A percentile compares a stretch with the other conserved stretches of the same genome.
Conservation (phyloP, 2,113 vertebrate genomes). For the Labeo catla region DNA sequence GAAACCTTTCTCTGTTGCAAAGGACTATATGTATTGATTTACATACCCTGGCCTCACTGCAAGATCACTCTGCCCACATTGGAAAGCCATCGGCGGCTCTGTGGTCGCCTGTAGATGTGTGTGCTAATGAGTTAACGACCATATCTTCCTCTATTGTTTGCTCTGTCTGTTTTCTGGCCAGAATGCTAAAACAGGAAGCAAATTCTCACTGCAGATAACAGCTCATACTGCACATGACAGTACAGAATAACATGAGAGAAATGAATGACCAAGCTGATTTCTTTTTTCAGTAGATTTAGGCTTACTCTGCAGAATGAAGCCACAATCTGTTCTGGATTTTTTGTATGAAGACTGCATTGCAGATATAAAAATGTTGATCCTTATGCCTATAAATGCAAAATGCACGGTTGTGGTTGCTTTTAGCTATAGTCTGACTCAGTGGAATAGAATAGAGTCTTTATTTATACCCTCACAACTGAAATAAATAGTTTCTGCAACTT, state of each 20-base stretch:
- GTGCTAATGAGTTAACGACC: slow-evolving; percentile 8
- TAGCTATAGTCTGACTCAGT: neutral
- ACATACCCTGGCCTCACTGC: neutral
- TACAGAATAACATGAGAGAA: neutral
- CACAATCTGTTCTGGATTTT: neutral
- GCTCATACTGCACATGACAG: neutral
- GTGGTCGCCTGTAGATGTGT: slow-evolving; percentile 18
- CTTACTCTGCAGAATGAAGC: neutral
- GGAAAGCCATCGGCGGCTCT: neutral
- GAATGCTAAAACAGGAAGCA: neutral
- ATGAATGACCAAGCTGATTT: neutral
- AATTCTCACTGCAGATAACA: neutral
- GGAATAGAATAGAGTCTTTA: neutral
- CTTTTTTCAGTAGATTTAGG: neutral
- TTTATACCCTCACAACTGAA: neutral
- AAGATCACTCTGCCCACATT: neutral
- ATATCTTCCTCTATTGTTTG: neutral
- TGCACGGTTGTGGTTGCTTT: neutral
- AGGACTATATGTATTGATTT: neutral
- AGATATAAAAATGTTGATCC: neutral
- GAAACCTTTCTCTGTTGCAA: neutral
- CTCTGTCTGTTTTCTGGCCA: neutral
- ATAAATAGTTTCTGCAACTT: neutral
- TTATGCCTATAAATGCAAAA: neutral
- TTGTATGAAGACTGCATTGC: neutral